Base-by-base conservation (phyloP, 2,888 invertebrate species). In the Drosophila helvetica region DNA sequence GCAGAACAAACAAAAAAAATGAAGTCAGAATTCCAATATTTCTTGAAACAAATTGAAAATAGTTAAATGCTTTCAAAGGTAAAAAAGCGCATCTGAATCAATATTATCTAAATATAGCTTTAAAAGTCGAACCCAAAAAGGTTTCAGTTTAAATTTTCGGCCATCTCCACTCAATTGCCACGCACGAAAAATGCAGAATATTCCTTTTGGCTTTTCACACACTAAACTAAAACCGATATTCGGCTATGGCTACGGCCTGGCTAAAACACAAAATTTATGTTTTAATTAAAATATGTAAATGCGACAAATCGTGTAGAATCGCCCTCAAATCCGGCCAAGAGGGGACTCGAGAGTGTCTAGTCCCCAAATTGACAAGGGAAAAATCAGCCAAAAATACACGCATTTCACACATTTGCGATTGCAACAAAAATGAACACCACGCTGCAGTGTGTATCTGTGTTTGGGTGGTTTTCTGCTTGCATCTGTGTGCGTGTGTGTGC, bases 251-350 rank as follows among this genome's bases (percentile, higher is more conserved):
- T 2, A 15, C 43, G 30, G 59, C 51, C 6, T 67, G 65, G 68
- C 45, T 65, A 65, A 65, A 77, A 54, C 42, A 54, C 65, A 50
- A 71, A 83, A 73, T 85, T 88, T 86, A 80, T 85, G 79, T 84
- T 85, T 88, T 88, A 85, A 85, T 85, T 85, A 88, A 85, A 86
- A 85, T 85, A 85, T 85, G 85, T 74, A 85, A 85, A 85, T 86
- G 74, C 74, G 66, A 27, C 64, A 67, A 83, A 74, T 80, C 66
- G 74, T 59, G 68, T 74, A 74, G 75, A 80, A 75, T 68, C 75
- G 61, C 64, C 74, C 15, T 69, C 15, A n/a, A 38, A 38, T n/a
- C 38, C 38, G 38, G 66, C 67, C 79, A 70, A 72, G 64, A 61
- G 62, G n/a, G 15, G 38, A 7, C 15, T n/a, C 22, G 53, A 30